Conservation (phyloP, 1,140 invertebrate species). For the Archivesica marissinica region DNA sequence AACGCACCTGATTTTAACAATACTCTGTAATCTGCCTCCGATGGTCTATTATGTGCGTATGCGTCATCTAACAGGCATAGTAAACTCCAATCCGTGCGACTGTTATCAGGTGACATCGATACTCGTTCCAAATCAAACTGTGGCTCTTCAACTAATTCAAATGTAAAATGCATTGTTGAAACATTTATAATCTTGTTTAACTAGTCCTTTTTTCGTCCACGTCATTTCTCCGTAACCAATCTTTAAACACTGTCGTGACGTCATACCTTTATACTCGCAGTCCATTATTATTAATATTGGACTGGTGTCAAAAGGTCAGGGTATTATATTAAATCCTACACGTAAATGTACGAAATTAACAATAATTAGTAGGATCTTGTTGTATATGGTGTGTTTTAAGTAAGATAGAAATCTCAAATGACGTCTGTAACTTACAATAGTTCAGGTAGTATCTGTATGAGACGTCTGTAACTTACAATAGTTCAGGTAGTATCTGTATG, state of each 20-base stretch:
- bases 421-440: not conserved
- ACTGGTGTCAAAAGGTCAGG: no score
- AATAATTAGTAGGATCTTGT: not conserved
- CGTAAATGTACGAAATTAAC: no score
- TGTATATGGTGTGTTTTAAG: no score
- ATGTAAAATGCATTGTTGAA: not conserved
- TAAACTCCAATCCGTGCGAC: not conserved
- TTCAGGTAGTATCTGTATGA: not conserved
- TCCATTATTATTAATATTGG: no score
- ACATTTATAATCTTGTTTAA: not conserved
- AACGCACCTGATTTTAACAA: conserved; percentile 1
- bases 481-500: conserved; percentile 41
- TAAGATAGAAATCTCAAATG: not conserved
- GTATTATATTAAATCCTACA: no score
- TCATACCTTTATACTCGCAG: no score
- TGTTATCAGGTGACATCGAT: not conserved
- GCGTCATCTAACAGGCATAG: not conserved
- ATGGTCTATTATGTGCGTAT: not conserved
- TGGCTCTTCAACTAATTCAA: not conserved
- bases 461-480: not conserved
- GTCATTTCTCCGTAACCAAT: not conserved
- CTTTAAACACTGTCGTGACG: no score
- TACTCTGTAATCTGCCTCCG: conserved; percentile 14
- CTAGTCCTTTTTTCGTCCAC: not conserved
- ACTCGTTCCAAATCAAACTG: not conserved